Evolutionary conservation across 2,113 vertebrate species (phyloP), one percentile per base, ranked within the genome.

Genomic region (Calyptommatus sinebrachiatus): DNA sequence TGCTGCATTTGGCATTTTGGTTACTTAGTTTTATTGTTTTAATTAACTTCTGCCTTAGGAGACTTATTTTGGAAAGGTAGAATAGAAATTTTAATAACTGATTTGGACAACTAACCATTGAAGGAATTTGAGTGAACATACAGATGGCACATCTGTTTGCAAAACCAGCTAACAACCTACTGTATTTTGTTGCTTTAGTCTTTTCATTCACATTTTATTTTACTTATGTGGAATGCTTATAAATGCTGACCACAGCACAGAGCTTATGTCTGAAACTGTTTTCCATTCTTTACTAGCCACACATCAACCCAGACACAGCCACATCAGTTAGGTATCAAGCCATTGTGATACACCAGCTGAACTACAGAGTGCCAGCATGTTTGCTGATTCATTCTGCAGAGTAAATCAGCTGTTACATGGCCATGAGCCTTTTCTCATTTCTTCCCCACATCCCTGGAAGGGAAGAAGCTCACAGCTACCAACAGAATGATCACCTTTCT

Each of bases 61-160:
- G 11, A 53, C 14, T 67, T 67, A n/a, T 67, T 77, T 67, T 67
- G 46, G 29, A 77, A 35, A 77, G 20, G n/a, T 16, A 4, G n/a
- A 14, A 22, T 50, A 67, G 46, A 77, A 67, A 67, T 9, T 28
- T 48, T 77, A 48, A 22, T 77, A 24, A 50, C 26, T 35, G 12
- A 50, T 48, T 28, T 16, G n/a, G 70, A 11, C 48, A 67, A 77
- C n/a, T 76, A 28, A 28, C 24, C 21, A 66, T n/a, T 18, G 48
- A 66, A 76, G 62, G 45, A 66, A 66, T 66, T 66, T 71, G 45
- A 76, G 73, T 75, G 31, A 76, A 66, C 62, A 76, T 5, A n/a
- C 26, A 29, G 2, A 29, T 41, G 46, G 21, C 9, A 68, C 31
- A 35, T 67, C 66, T 68, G 31, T 35, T 68, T 35, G 66, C 29